phyloP scores from a whole-genome alignment of 2,888 invertebrate species.

The Lycophotia porphyrea region DNA sequence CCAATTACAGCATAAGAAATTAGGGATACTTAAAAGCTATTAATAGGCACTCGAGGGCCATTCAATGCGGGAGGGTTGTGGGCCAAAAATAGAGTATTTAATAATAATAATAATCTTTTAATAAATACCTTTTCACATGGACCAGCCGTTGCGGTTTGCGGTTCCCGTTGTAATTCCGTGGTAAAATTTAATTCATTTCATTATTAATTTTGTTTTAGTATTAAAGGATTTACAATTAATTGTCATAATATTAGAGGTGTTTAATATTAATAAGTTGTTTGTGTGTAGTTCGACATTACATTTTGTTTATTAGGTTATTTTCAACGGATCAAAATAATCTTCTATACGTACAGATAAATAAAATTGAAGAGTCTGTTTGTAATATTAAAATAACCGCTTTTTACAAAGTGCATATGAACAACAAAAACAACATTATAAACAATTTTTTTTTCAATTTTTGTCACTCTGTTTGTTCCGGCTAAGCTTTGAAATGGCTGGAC shows the following conservation, averaged over 20 bases:
- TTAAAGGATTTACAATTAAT: constrained; percentile 50
- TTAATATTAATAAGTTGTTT: constrained; percentile 17
- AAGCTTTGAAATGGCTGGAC: too few relatives aligned
- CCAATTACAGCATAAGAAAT: constrained; percentile 39
- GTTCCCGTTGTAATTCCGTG: constrained; percentile 38
- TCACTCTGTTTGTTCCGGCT: too few relatives aligned
- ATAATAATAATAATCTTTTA: constrained; percentile 62
- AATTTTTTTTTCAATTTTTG: too few relatives aligned
- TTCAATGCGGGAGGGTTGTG: constrained; percentile 45
- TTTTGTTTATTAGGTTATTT: not conserved
- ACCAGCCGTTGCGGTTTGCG: constrained; percentile 56
- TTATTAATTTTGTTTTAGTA: constrained; percentile 38
- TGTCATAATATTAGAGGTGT: constrained; percentile 28
- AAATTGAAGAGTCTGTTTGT: too few relatives aligned
- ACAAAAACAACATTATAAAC: too few relatives aligned
- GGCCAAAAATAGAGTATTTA: constrained; percentile 58
- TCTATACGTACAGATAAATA: too few relatives aligned
- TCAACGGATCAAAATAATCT: not conserved
- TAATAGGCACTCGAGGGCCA: constrained; percentile 47
- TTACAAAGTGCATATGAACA: too few relatives aligned
- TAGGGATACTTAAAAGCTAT: constrained; percentile 46
- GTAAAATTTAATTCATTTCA: constrained; percentile 55
- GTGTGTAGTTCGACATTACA: not conserved
- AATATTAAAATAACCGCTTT: too few relatives aligned
- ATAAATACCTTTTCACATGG: constrained; percentile 58